Percentiles rank a stretch among this genome's conserved stretches.
Conservation (phyloP, 2,113 vertebrate genomes). For the Macquaria australasica region DNA sequence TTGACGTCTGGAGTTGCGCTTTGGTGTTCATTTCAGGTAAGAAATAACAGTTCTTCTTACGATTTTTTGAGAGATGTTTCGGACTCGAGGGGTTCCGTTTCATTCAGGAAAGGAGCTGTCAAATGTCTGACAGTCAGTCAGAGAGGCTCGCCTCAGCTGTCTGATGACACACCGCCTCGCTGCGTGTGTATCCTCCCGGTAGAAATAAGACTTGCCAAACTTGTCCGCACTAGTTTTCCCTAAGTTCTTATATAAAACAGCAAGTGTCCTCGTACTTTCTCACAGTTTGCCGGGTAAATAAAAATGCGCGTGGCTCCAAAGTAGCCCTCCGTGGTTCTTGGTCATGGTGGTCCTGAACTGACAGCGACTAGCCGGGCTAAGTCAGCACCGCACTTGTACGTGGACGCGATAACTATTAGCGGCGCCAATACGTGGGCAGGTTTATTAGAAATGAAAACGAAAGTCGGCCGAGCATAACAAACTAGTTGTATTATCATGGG, state of each 20-base stretch:
- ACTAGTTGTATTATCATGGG: conserved; percentile 39
- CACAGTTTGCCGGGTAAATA: conserved; percentile 22
- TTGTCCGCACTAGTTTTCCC: conserved; percentile 24
- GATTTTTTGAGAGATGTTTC: neutral
- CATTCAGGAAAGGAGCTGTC: conserved; percentile 75
- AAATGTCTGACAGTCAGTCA: conserved; percentile 68
- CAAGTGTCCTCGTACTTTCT: neutral
- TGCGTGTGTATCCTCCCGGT: conserved; percentile 30
- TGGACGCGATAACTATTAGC: neutral
- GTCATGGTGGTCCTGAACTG: conserved; percentile 82
- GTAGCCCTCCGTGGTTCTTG: conserved; percentile 37
- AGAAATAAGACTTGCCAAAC: conserved; percentile 41
- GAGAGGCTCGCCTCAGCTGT: conserved; percentile 72
- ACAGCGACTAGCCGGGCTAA: conserved; percentile 76
- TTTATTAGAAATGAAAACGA: conserved; percentile 4
- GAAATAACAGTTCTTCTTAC: conserved; percentile 35
- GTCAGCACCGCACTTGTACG: neutral
- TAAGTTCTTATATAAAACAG: neutral
- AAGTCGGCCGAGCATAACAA: conserved; percentile 28
- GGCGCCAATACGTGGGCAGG: neutral
- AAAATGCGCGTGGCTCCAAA: conserved; percentile 8
- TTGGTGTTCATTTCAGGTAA: conserved; percentile 75
- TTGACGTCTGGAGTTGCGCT: conserved; percentile 39
- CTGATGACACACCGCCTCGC: conserved; percentile 70
- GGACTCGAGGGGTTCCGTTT: conserved; percentile 32